These are phyloP conservation scores for Apostichopus californicus DNA, from an alignment of 35 echinoderm and acorn worm species.

Conservation along the genomic window DNA sequence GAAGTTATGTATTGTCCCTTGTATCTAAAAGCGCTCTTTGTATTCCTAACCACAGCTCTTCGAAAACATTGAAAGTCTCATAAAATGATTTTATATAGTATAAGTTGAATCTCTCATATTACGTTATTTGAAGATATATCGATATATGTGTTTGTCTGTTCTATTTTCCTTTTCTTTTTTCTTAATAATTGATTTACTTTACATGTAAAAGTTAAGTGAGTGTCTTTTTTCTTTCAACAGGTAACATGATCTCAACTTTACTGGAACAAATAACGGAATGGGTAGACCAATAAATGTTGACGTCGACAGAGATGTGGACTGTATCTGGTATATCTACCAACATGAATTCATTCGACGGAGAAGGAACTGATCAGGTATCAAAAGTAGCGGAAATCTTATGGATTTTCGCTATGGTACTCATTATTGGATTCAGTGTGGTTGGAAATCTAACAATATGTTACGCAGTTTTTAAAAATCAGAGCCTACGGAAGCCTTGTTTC, in stretches of 20 bases:
- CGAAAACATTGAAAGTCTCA: no score
- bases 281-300: not conserved
- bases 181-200: no score
- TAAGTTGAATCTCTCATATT: no score
- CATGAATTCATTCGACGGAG: conserved; percentile 3
- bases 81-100: no score
- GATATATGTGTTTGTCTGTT: no score
- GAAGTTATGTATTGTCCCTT: no score
- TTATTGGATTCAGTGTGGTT: conserved; percentile 79
- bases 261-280: not conserved
- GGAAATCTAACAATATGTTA: conserved; percentile 80
- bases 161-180: no score
- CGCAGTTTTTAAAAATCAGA: conserved; percentile 67
- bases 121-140: no score
- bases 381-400: conserved; percentile 62
- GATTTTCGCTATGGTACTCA: conserved; percentile 73
- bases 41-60: no score
- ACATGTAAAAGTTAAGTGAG: not conserved
- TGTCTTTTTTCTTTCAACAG: not conserved
- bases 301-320: not conserved
- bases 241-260: not conserved
- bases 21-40: no score
- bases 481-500: conserved; percentile 83
- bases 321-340: not conserved
- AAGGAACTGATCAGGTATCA: not conserved